Base-by-base conservation (phyloP, 2,113 vertebrate genomes). In the Ciconia maguari region DNA sequence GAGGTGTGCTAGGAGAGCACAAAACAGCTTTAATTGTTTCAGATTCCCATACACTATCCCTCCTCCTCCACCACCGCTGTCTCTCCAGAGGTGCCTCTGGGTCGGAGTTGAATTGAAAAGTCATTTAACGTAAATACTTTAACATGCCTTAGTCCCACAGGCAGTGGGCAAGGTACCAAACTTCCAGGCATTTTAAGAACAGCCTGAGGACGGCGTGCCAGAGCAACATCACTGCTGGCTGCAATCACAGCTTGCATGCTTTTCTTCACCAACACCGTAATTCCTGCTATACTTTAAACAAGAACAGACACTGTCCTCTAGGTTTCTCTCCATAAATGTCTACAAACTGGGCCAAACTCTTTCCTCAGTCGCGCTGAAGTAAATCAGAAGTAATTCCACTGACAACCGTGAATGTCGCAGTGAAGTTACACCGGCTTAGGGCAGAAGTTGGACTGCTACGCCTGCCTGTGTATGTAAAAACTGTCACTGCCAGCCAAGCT, bases 61-160 rank as follows among this genome's bases (percentile, higher is more conserved):
- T 94, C 69, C 80, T 83, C 32, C 64, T 86, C 58, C 49, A 57
- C 71, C 51, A 30, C 74, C 8, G 16, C 61, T 44, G 38, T 81
- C 89, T 85, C 81, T 89, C 83, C 71, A 88, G 75, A 94, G 68
- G 64, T 88, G 77, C 51, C 78, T 94, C 62, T 86, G 76, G 85
- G 46, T 93, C 19, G 17, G 90, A 82, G 79, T 49, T 93, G 94
- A 96, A 92, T 72, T 78, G 94, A 97, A 97, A 97, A 97, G 66
- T 84, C 51, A 87, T 97, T 62, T 95, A 94, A 80, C 6, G 6
- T 83, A 92, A 96, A 86, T 76, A 54, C 65, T 93, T 61, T 78
- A 83, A 19, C 71, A 91, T 76, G 62, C 74, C 77, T 94, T 18
- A 19, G 62, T 85, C 69, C 80, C 90, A 54, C 81, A 65, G 80